Evolutionary conservation across 2,797 vertebrate species (phyloP).

Genomic region (Hoplostethus mediterraneus): DNA sequence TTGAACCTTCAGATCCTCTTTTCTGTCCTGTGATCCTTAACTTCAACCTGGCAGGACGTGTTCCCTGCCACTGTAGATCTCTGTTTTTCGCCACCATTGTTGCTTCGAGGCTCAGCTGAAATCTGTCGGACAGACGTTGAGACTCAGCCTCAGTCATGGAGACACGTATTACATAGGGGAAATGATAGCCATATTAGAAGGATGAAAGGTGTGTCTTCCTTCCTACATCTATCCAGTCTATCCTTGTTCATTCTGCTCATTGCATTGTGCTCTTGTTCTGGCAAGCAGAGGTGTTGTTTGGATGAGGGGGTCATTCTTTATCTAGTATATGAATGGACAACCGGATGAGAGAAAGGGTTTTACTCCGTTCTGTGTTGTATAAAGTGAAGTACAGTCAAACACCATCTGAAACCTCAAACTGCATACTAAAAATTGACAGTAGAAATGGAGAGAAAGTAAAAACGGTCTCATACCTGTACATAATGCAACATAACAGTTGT

Average conservation of each 20-base stretch:
- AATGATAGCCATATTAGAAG: constrained; percentile 57
- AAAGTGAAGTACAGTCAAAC: constrained; percentile 6
- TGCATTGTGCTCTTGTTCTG: constrained; percentile 30
- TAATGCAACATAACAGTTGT: neutral
- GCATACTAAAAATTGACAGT: neutral
- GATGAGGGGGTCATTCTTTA: constrained; percentile 3
- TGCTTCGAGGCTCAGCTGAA: too few relatives aligned
- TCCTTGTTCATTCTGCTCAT: constrained; percentile 24
- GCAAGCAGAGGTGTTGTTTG: neutral
- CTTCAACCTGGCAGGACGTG: too few relatives aligned
- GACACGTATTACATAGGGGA: constrained; percentile 18
- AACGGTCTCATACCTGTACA: neutral
- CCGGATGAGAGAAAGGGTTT: neutral
- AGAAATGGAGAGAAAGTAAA: neutral
- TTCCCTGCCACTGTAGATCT: too few relatives aligned
- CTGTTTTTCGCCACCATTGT: too few relatives aligned
- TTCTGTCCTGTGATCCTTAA: too few relatives aligned
- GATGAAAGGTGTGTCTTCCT: constrained; percentile 28
- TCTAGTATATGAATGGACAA: constrained; percentile 5
- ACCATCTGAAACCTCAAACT: constrained; percentile 26
- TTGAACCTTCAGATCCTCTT: too few relatives aligned
- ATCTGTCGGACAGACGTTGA: neutral
- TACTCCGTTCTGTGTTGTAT: neutral
- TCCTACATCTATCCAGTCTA: constrained; percentile 6
- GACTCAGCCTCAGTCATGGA: constrained; percentile 16